phyloP scores from a whole-genome alignment of 2,113 vertebrate species.

The Rhodinocichla rosea region DNA sequence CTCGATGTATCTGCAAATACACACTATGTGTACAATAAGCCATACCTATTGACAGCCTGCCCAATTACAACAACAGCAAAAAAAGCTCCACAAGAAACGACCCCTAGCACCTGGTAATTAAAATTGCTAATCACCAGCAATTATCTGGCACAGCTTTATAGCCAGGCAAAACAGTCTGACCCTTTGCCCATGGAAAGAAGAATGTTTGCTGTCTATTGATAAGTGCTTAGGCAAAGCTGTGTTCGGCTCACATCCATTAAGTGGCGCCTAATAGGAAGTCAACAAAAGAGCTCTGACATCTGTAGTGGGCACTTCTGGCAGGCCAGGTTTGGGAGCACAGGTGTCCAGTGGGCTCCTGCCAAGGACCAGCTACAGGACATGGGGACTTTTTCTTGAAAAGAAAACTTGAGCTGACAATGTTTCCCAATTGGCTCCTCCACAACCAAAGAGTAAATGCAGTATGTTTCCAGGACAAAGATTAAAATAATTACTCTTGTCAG shows the following conservation, averaged over 20 bases:
- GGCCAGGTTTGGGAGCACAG: slow-evolving; percentile 76
- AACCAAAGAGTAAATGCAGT: background rate
- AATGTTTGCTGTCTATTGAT: slow-evolving; percentile 80
- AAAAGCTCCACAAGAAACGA: slow-evolving; percentile 53
- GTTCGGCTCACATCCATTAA: slow-evolving; percentile 72
- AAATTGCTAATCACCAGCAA: slow-evolving; percentile 90
- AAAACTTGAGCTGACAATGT: background rate
- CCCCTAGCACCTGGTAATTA: slow-evolving; percentile 88
- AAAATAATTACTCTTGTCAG: background rate
- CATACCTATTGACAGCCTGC: slow-evolving; percentile 68
- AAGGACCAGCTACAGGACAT: background rate
- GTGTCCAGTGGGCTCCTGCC: slow-evolving; percentile 69
- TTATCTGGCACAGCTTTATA: slow-evolving; percentile 80
- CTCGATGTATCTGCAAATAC: slow-evolving; percentile 55
- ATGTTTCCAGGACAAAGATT: slow-evolving; percentile 14
- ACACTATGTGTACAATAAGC: background rate
- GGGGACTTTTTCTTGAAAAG: slow-evolving; percentile 1
- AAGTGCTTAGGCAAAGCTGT: slow-evolving; percentile 75
- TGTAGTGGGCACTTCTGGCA: slow-evolving; percentile 61
- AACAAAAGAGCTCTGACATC: slow-evolving; percentile 79
- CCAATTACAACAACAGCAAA: slow-evolving; percentile 62
- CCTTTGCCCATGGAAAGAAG: slow-evolving; percentile 75
- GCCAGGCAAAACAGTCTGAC: slow-evolving; percentile 76
- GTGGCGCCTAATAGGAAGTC: slow-evolving; percentile 73
- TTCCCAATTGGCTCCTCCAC: background rate